Percentiles rank a stretch among this genome's conserved stretches.
These are phyloP conservation scores for Perdita meconis DNA, from an alignment of 2,888 invertebrate species.

Conservation along the genomic window DNA sequence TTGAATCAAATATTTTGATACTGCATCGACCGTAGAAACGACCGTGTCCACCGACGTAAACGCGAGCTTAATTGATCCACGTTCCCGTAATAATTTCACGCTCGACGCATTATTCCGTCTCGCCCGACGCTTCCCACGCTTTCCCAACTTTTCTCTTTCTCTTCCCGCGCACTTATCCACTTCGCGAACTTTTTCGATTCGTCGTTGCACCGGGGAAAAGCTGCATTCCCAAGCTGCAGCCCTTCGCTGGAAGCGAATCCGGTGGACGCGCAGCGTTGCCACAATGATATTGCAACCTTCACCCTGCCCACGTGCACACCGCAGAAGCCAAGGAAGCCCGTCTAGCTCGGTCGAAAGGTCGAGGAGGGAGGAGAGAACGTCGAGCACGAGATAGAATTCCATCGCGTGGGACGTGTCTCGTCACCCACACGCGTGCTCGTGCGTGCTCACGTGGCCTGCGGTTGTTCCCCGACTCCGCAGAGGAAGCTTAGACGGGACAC, in stretches of 20 bases:
- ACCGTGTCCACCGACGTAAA: no score
- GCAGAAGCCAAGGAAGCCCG: constrained; percentile 1
- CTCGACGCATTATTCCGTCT: constrained; percentile 48
- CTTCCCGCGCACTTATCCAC: neutral
- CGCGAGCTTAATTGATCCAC: constrained; percentile 60
- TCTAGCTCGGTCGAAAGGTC: neutral
- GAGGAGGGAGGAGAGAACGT: neutral
- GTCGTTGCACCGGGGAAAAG: neutral
- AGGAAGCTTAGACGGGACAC: constrained; percentile 22
- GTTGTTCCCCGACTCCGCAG: constrained; percentile 13
- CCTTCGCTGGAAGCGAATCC: neutral
- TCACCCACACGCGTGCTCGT: constrained; percentile 14
- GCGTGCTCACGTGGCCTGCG: neutral
- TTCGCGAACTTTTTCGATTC: no score
- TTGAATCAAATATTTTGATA: neutral
- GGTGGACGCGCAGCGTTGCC: neutral
- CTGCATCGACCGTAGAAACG: no score
- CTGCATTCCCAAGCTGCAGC: neutral
- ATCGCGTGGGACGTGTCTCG: constrained; percentile 24
- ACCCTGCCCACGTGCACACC: constrained; percentile 1
- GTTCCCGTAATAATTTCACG: constrained; percentile 51
- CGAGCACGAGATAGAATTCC: constrained; percentile 13
- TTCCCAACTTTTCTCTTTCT: constrained; percentile 5
- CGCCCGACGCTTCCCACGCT: constrained; percentile 53
- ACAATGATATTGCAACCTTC: neutral